phyloP scores from a whole-genome alignment of 2,113 vertebrate species.

The Nicator chloris region DNA sequence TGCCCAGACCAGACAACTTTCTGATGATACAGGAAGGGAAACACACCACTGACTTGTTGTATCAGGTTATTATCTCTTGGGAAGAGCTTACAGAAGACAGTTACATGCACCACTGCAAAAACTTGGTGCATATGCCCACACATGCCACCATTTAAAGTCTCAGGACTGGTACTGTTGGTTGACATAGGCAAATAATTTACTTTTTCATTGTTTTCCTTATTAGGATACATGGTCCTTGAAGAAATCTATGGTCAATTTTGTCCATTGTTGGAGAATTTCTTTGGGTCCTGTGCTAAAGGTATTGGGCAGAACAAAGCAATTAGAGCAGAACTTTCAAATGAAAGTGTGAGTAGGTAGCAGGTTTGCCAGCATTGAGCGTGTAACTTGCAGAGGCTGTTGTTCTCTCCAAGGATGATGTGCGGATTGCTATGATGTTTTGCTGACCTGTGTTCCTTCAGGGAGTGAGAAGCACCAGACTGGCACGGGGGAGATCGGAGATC shows the following conservation, averaged over 20 bases:
- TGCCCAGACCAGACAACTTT: not conserved
- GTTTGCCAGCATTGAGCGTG: not conserved
- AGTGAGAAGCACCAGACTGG: conserved; percentile 71
- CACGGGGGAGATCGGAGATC: conserved; percentile 73
- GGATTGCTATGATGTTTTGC: not conserved
- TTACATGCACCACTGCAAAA: not conserved
- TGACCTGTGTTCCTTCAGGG: conserved; percentile 83
- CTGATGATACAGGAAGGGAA: not conserved
- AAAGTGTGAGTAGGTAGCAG: not conserved
- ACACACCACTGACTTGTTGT: not conserved
- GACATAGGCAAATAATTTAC: not conserved
- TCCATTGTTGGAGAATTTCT: not conserved
- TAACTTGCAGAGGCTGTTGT: not conserved
- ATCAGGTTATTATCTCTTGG: not conserved
- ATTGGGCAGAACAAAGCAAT: not conserved
- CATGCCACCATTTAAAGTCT: not conserved
- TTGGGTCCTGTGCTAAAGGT: not conserved
- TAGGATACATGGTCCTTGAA: not conserved
- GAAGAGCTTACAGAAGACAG: not conserved
- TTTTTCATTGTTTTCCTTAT: not conserved
- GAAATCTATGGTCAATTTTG: not conserved
- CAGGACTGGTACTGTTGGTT: not conserved
- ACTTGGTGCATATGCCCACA: not conserved
- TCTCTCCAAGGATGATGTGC: not conserved
- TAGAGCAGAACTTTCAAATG: not conserved